Base-by-base conservation (phyloP, 2,888 invertebrate species). In the Pimpla rufipes region DNA sequence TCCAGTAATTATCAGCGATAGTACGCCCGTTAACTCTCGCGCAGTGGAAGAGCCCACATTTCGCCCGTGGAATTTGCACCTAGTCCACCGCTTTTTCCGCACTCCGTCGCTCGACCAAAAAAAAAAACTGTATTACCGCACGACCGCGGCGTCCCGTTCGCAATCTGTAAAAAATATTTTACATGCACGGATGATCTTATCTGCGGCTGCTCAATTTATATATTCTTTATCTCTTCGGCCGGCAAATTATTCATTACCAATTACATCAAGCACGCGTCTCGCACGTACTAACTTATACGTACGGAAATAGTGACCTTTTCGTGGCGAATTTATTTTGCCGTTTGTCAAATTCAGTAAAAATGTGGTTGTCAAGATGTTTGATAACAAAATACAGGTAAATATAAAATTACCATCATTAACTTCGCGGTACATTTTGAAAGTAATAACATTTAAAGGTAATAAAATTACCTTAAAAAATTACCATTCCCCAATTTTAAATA, bases 1-100 rank as follows among this genome's bases (percentile, higher is more conserved):
- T 90, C 87, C 88, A 86, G 88, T 89, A 90, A 92, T 92, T 92
- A 89, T 89, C 88, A 83, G 77, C 79, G 84, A 84, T 85, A 78
- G 76, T 70, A 78, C 85, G 79, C 82, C 79, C 80, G 80, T 82
- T 77, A 73, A 73, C 79, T 83, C 71, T 73, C 23, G 71, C 29
- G 35, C 21, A 52, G 21, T 29, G 8, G 55, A 45, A 47, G 42
- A 35, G 37, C 2, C 18, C 35, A 8, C 40, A 10, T 16, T 18
- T 11, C 18, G 50, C 21, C 47, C 7, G 59, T 35, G 29, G 75
- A 79, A 66, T 76, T 42, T 79, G 71, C 62, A 76, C 79, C 57
- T 71, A 76, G 71, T 71, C 75, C 40, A 40, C 50, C 16, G 70
- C 55, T 71, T 40, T 59, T 76, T 40, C 45, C 13, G 11, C 11